Evolutionary conservation across 2,113 vertebrate species (phyloP), one percentile per base, ranked within the genome.

Genomic region (Apodemus speciosus): DNA sequence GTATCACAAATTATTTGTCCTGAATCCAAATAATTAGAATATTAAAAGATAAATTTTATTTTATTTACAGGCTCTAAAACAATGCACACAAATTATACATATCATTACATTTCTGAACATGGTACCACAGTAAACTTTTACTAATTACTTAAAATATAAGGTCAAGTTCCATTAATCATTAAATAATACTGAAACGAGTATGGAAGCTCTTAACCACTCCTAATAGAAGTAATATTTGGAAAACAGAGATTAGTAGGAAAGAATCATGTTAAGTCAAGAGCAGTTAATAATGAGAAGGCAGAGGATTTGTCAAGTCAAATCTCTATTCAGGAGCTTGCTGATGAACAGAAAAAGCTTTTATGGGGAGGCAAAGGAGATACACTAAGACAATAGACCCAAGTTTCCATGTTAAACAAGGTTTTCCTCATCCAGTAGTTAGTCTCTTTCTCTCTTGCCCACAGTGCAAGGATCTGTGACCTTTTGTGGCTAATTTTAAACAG

Each of bases 21-120:
- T 89, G 6, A 80, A 75, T 89, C 20, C 32, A 95, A 93, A 80
- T 84, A 92, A 96, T 85, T 95, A 51, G 94, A 90, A 69, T 89
- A 6, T 93, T 35, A 85, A 68, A 49, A 80, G 49, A 89, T 21
- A 46, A 60, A 32, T 66, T 66, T 66, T 62, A 94, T 73, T 87
- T 92, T 49, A 89, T 18, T 92, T 88, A 60, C 25, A 75, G 11
- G 2, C 6, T 84, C 35, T 92, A 66, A 71, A 25, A 89, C 53
- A 23, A 85, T 62, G 2, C 21, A 80, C 4, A 15, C 89, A 49
- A 92, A 75, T 51, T 60, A 9, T 9, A 60, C 8, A 60, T 60
- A 25, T 60, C 43, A 69, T 60, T 87, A 68, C 88, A 86, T 94
- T 94, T 92, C 49, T 88, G 46, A 89, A 38, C 35, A 89, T 40